Evolutionary conservation across 2,797 vertebrate species (phyloP).

Genomic region (Petrocephalus schoutedeni): DNA sequence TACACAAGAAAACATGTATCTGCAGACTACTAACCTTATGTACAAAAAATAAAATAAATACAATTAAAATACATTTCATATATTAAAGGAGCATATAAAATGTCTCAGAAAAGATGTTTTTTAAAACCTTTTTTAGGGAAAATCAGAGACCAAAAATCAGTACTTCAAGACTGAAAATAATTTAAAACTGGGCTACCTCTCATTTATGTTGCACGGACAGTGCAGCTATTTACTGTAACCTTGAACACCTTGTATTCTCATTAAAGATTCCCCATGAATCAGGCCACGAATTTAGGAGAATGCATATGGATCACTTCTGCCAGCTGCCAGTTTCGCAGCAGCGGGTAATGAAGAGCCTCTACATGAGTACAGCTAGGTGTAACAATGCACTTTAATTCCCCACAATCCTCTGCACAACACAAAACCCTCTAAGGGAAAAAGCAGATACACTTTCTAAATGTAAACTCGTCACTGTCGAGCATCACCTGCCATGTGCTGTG

Average conservation of each 20-base stretch:
- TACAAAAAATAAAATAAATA: not conserved
- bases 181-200: not conserved
- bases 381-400: not conserved
- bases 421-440: not conserved
- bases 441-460: not conserved
- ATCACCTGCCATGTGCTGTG: not conserved
- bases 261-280: conserved; percentile 21
- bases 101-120: not conserved
- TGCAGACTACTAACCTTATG: not conserved
- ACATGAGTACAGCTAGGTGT: not conserved
- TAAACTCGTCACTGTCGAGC: not conserved
- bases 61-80: not conserved
- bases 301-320: not conserved
- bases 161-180: not conserved
- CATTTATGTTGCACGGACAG: conserved; percentile 14
- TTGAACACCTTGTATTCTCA: conserved; percentile 2
- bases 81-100: not conserved
- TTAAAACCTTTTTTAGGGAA: not conserved
- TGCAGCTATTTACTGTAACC: conserved; percentile 15
- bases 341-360: conserved; percentile 17
- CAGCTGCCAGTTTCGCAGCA: not conserved
- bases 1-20: not conserved
- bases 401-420: not conserved
- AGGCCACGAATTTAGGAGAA: conserved; percentile 20
- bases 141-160: not conserved